Base-by-base conservation (phyloP, 1,140 invertebrate genomes). In the Aphelinus atriplicis region DNA sequence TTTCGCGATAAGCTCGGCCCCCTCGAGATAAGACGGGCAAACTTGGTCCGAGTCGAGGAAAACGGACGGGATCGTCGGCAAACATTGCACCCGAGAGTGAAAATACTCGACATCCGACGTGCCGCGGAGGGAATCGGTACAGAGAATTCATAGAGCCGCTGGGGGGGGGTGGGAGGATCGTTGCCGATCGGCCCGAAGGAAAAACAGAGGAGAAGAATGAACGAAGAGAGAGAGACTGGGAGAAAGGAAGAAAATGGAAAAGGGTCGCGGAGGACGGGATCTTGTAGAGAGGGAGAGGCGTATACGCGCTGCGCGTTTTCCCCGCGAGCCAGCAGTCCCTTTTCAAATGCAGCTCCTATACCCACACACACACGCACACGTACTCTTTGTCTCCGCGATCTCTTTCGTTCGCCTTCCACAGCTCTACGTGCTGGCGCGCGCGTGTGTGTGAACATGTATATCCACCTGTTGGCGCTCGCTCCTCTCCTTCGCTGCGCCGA, bases 341-440 rank as follows among this genome's bases (percentile, higher is more conserved):
- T 55, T 72, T 55, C 70, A 65, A 65, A 63, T 72, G 51, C 62
- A 57, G 10, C 62, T 26, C 26, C 42, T 7, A 3, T 43, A 43
- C 58, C 42, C 26, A 60, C 42, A 3, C 58, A 60, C 58, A 60
- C 26, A 9, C 58, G n/a, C 26, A 60, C 58, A 60, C 58, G 42
- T 53, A n/a, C 57, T 68, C 65, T 67, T 67, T 67, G 53, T 68
- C 46, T 48, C 66, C 56, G 10, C 64, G 46, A 62, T 65, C 71
- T 73, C 50, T 75, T 75, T 75, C 73, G 67, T 75, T n/a, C 60
- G 42, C 48, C 56, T 73, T 55, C 66, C 64, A 63, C 4, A 43
- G 71, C 4, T 62, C 26, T 46, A 46, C 10, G 4, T 66, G 48
- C 51, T n/a, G 47, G 43, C 45, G 43, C 53, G 26, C 46, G 6